Evolutionary conservation across 37 sponge, comb jelly and placozoan species (phyloP), one percentile per base, ranked within the genome.

Genomic region (Halisarca cf. caerulea): DNA sequence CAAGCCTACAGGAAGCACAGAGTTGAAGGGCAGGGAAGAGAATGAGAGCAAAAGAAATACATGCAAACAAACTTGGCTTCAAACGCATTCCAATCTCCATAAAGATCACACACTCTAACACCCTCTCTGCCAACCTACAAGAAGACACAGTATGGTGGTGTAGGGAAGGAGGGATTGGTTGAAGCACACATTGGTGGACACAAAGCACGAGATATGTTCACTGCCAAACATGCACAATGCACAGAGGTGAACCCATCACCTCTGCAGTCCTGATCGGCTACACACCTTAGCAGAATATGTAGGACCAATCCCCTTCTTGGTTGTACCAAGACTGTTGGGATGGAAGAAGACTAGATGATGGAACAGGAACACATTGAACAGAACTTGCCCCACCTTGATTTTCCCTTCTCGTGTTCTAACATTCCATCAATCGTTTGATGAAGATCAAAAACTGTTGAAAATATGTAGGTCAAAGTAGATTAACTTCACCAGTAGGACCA

Each of bases 291-390:
- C 80, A 17, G 95, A 66, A 66, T 99, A 96, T 18, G 95, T 78
- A 4, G 96, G 95, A 11, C 99, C 99, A 83, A 99, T 99, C 32
- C 99, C 99, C 82, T 96, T 96, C 90, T 92, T 96, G 69, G 99
- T 99, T 0, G 99, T 99, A n/a, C 99, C 99, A 0, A 99, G 78
- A 28, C 88, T 94, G 45, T 7, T n/a, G n/a, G n/a, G n/a, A n/a
- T n/a, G n/a, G n/a, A n/a, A 62, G 30, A 62, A 30, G 30, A 6
- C 6, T 30, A 7, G 64, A 62, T n/a, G 30, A 62, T 62, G 64
- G 15, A 70, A 21, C 11, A 14, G 51, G 51, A 6, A 47, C 51
- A n/a, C n/a, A n/a, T n/a, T n/a, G n/a, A n/a, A n/a, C n/a, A n/a
- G n/a, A n/a, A n/a, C n/a, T n/a, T n/a, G n/a, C 64, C 3, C 3